Base-by-base conservation (phyloP, 2,797 vertebrate species). In the Streptopelia turtur region DNA sequence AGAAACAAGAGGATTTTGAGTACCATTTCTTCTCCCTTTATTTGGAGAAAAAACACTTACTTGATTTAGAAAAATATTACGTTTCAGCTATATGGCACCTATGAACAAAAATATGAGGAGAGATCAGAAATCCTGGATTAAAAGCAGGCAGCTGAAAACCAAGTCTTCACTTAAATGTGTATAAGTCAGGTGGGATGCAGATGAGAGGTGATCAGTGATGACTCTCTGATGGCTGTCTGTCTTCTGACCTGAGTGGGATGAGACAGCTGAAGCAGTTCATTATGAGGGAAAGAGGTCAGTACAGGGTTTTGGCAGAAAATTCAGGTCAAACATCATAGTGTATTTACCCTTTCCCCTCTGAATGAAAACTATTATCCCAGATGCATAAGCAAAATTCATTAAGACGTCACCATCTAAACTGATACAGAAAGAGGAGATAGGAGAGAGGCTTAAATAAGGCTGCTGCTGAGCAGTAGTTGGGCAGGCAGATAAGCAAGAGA, bases 331-430 rank as follows among this genome's bases (percentile, higher is more conserved):
- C 12, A 23, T 55, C n/a, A 13, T 78, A 56, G 10, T 28, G 21
- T 31, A 33, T 70, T 84, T 89, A 28, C 31, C 35, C 4, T 16
- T 70, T 63, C 69, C 35, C 50, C 30, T 70, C 47, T 57, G 31
- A 83, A 70, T 52, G 39, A 85, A 71, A 93, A 53, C 15, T 57
- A 28, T 85, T 89, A 80, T 39, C 68, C 68, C 50, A 71, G 53
- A 78, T 52, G n/a, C 41, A 50, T 22, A 77, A 7, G 18, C 16
- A 71, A 94, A 94, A 91, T 61, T 81, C 87, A 93, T 87, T 87
- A 89, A 91, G 94, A 75, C 24, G 55, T 89, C 91, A 47, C 22
- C 49, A 83, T 80, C 85, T 87, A 75, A 94, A 89, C 22, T 68
- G 68, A 52, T 18, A 84, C 18, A 10, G 13, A 11, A n/a, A 24